Conservation (phyloP, 2,113 vertebrate genomes). For the Turdus rufiventris region DNA sequence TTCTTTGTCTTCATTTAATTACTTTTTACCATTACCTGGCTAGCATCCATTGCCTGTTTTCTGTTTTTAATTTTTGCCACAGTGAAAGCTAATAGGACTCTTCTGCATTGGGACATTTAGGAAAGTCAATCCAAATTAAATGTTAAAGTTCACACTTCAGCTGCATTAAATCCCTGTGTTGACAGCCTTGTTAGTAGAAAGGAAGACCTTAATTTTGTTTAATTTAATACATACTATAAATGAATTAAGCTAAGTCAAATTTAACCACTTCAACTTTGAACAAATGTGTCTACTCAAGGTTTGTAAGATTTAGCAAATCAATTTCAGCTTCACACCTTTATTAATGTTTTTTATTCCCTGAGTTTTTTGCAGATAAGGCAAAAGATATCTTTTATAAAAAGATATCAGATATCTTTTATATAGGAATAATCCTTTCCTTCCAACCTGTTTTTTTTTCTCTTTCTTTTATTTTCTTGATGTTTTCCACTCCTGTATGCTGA, state of each 20-base stretch:
- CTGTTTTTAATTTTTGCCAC: constrained; percentile 49
- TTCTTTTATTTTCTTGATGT: neutral
- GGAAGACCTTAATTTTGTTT: constrained; percentile 26
- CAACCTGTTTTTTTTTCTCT: neutral
- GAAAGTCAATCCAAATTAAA: constrained; percentile 58
- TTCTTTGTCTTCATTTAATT: constrained; percentile 58
- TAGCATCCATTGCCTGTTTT: constrained; percentile 23
- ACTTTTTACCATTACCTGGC: constrained; percentile 47
- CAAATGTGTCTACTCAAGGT: neutral
- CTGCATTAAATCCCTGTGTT: constrained; percentile 23
- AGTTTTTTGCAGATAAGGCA: neutral
- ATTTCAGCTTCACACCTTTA: neutral
- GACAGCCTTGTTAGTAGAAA: constrained; percentile 28
- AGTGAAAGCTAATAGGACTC: constrained; percentile 9
- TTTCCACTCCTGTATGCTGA: neutral
- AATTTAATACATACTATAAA: constrained; percentile 25
- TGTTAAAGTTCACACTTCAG: constrained; percentile 39
- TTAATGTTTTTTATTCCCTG: neutral
- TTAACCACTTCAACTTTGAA: constrained; percentile 21
- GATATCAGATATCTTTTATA: neutral
- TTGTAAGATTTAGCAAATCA: neutral
- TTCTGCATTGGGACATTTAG: constrained; percentile 20
- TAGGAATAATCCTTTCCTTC: neutral
- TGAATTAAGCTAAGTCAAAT: constrained; percentile 33
- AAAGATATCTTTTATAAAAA: neutral